Conservation (phyloP, 2,113 vertebrate genomes). For the Tachysurus vachellii region DNA sequence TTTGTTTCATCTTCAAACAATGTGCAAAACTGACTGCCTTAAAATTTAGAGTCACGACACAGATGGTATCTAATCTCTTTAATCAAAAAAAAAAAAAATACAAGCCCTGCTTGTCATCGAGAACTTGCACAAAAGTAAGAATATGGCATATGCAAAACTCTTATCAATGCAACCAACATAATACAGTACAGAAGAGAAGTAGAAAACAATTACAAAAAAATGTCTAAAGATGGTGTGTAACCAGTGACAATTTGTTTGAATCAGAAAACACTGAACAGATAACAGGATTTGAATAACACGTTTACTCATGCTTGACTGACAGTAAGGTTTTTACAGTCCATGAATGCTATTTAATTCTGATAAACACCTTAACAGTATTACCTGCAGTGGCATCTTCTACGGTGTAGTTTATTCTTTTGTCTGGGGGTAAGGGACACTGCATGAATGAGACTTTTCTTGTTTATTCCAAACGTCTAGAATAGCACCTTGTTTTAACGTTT, state of each 20-base stretch:
- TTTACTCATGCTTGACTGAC: neutral
- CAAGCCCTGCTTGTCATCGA: conserved; percentile 39
- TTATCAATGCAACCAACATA: neutral
- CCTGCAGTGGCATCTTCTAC: neutral
- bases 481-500: neutral
- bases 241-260: neutral
- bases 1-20: neutral
- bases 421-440: neutral
- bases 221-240: neutral
- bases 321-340: neutral
- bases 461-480: neutral
- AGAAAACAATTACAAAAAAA: neutral
- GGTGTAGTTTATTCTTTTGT: neutral
- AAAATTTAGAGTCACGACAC: neutral
- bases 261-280: neutral
- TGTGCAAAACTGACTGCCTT: neutral
- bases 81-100: conserved; percentile 16
- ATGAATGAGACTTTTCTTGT: neutral
- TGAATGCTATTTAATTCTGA: neutral
- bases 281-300: neutral
- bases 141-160: neutral
- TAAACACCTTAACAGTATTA: neutral
- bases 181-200: neutral
- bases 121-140: neutral
- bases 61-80: conserved; percentile 1